Evolutionary conservation across 2,113 vertebrate genomes (phyloP), one percentile per base, ranked within the genome.

Genomic region (Triplophysa rosa): DNA sequence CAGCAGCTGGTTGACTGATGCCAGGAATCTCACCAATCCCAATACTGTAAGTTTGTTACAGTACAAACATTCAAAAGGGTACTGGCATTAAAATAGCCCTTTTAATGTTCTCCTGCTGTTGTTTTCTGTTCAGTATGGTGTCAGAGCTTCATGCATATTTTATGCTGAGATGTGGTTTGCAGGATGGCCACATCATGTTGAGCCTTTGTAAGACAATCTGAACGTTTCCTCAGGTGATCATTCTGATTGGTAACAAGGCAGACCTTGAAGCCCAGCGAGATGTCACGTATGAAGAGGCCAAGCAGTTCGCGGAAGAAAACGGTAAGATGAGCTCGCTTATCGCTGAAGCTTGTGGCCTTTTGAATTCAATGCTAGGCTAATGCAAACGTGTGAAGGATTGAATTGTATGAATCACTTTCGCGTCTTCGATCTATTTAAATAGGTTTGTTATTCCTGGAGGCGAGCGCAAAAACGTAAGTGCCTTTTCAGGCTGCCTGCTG

Each of bases 1-100:
- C 88, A 98, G 97, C 94, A 99, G 97, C 93, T 99, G 97, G 97
- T 88, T 99, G 92, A 99, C 97, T 64, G 97, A 99, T 82, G 97
- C 97, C 89, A 92, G 97, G 89, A 99, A 99, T 88, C 95, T 99
- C 90, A 98, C 97, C 92, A 98, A 98, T 90, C 97, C 97, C 84
- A 99, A 99, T 94, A 99, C 97, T 85, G 97, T 99, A 93, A 97
- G 96, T 93, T 33, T 12, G 24, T 33, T 65, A 6, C 10, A 17
- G 0, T 4, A 9, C 26, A 8, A 7, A 54, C 16, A 19, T 29
- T 0, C 16, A 26, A 52, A 26, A 13, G 8, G 9, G 16, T 69
- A n/a, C n/a, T 1, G 3, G 19, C 37, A 19, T 49, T 37, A 37
- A 37, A 37, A 37, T 37, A 7, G 33, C 33, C 33, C 33, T 37